phyloP scores from a whole-genome alignment of 2,797 vertebrate genomes.

The Phataginus tetradactyla region DNA sequence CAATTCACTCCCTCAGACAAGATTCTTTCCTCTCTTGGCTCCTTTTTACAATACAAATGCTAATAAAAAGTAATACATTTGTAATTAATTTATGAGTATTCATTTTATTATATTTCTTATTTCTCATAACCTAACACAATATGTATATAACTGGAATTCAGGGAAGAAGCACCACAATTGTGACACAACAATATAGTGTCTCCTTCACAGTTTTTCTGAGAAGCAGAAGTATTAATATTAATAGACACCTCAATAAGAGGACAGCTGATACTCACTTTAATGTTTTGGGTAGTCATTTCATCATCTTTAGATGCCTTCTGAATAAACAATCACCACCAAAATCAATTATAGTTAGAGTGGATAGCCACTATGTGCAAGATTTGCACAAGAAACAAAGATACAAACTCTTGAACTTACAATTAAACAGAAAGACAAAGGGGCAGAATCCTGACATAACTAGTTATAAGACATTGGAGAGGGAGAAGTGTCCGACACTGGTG shows the following conservation, averaged over 20 bases:
- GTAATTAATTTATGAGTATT: not conserved
- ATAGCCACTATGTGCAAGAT: not conserved
- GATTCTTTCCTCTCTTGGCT: not conserved
- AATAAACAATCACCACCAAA: not conserved
- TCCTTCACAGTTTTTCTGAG: not conserved
- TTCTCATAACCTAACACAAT: not conserved
- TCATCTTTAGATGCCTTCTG: not conserved
- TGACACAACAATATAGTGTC: not conserved
- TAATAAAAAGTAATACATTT: slow-evolving; percentile 5
- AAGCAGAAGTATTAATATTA: not conserved
- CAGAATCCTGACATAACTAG: not conserved
- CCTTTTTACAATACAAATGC: not conserved
- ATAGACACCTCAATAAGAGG: not conserved
- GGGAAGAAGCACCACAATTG: not conserved
- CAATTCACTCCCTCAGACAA: not conserved
- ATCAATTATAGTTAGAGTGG: not conserved
- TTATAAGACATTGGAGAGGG: not conserved
- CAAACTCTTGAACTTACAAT: not conserved
- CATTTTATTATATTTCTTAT: not conserved
- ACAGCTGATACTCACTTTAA: not conserved
- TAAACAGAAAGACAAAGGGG: not conserved
- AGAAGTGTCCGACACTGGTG: not conserved
- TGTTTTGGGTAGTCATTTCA: not conserved
- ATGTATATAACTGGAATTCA: not conserved
- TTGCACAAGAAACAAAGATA: not conserved